Percentiles rank a stretch among this genome's conserved stretches.
These are phyloP conservation scores for Nephrotoma flavescens DNA, from an alignment of 2,888 invertebrate species.

Conservation along the genomic window DNA sequence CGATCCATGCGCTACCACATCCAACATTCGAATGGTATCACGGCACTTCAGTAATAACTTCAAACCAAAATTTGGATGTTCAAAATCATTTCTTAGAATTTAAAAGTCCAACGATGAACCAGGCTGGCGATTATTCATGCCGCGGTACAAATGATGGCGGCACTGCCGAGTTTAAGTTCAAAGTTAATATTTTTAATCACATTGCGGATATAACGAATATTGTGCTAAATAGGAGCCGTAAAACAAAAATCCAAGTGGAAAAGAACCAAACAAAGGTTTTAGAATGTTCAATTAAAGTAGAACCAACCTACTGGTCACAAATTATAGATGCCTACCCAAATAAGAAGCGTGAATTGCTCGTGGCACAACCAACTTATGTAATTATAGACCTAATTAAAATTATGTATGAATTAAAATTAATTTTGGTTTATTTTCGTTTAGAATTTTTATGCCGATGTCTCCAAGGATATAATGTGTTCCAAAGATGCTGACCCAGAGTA, in stretches of 20 bases:
- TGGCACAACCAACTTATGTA: not conserved
- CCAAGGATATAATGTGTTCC: not conserved
- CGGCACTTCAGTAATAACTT: not conserved
- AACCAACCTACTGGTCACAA: not conserved
- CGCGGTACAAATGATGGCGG: not conserved
- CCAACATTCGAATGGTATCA: not conserved
- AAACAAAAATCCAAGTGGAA: not conserved
- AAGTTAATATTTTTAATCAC: not conserved
- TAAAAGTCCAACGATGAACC: not conserved
- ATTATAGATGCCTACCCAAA: not conserved
- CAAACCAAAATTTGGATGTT: not conserved
- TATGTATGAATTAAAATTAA: not conserved
- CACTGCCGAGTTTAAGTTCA: not conserved
- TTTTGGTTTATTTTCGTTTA: not conserved
- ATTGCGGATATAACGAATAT: not conserved
- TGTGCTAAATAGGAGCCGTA: not conserved
- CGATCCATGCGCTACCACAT: not conserved
- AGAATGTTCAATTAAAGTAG: not conserved
- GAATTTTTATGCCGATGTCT: not conserved
- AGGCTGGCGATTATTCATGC: not conserved
- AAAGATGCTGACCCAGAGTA: not conserved
- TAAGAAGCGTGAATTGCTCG: not conserved
- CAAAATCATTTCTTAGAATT: not conserved
- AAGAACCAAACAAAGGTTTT: not conserved
- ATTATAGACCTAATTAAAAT: not conserved